These are phyloP conservation scores for Danio jaintianensis DNA, from an alignment of 2,797 vertebrate species.

Conservation along the genomic window DNA sequence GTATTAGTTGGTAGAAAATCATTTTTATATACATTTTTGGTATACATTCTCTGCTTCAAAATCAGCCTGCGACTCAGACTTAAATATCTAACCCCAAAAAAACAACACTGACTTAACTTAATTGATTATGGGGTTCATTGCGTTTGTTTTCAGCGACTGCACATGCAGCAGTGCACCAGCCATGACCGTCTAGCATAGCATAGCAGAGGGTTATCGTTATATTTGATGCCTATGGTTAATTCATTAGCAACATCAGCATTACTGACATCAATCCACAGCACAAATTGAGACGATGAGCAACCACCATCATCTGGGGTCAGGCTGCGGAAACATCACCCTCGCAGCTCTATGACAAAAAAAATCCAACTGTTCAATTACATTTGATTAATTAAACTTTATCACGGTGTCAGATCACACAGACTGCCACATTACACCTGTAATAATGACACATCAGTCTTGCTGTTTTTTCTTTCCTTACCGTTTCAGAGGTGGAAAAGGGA, in stretches of 20 bases:
- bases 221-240: conserved; percentile 76
- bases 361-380: conserved; percentile 27
- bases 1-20: background rate
- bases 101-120: background rate
- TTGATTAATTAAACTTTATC: conserved; percentile 48
- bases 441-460: background rate
- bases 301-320: conserved; percentile 68
- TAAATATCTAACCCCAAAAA: background rate
- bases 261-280: conserved; percentile 60
- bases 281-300: conserved; percentile 62
- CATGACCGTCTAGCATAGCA: conserved; percentile 65
- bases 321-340: conserved; percentile 54
- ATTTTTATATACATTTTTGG: background rate
- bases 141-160: background rate
- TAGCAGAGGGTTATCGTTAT: conserved; percentile 77
- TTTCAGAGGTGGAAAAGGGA: background rate
- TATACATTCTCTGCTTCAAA: background rate
- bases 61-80: background rate
- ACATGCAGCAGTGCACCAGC: conserved; percentile 7
- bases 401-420: conserved; percentile 26
- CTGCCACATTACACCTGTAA: background rate
- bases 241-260: conserved; percentile 72
- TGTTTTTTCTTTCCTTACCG: conserved; percentile 51
- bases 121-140: background rate
- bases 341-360: conserved; percentile 6